A percentile compares a stretch with the other conserved stretches of the same genome.
Evolutionary conservation across 2,113 vertebrate species (phyloP).

Genomic region (Desmodus rotundus): DNA sequence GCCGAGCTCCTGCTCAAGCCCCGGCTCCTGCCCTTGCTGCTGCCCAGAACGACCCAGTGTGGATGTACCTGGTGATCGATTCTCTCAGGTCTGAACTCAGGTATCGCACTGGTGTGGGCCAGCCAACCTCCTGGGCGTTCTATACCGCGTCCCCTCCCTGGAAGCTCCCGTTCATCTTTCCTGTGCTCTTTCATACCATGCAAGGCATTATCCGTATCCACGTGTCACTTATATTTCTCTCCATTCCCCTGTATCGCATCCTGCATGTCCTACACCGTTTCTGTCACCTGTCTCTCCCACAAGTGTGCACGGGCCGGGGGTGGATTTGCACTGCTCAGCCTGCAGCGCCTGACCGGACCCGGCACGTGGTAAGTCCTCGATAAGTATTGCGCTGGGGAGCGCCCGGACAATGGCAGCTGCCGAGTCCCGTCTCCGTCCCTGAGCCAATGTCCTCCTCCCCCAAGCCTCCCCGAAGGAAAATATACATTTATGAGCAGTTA

Average conservation of each 20-base stretch:
- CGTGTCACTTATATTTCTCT: no score
- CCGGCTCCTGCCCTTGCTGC: neutral
- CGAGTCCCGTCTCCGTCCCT: rapidly evolving
- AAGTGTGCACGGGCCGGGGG: neutral
- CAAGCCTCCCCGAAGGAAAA: neutral
- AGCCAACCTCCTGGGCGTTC: neutral
- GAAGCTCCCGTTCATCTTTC: no score
- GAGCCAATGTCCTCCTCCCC: neutral
- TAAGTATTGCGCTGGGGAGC: neutral
- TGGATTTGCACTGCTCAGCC: neutral
- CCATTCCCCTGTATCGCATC: no score
- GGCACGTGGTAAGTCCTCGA: no score
- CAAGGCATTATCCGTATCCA: no score
- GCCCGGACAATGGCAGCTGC: neutral
- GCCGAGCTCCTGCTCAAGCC: no score
- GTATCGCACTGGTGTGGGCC: neutral
- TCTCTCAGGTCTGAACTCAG: neutral
- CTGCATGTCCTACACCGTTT: neutral
- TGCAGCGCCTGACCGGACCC: neutral
- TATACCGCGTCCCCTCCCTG: no score
- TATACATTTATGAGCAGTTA: neutral
- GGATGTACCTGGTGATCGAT: no score
- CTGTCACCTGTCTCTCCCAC: neutral
- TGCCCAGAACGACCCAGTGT: neutral
- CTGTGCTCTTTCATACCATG: no score